Percentiles rank a stretch among this genome's conserved stretches.
phyloP scores from a whole-genome alignment of 2,113 vertebrate genomes.

The Electrona antarctica region DNA sequence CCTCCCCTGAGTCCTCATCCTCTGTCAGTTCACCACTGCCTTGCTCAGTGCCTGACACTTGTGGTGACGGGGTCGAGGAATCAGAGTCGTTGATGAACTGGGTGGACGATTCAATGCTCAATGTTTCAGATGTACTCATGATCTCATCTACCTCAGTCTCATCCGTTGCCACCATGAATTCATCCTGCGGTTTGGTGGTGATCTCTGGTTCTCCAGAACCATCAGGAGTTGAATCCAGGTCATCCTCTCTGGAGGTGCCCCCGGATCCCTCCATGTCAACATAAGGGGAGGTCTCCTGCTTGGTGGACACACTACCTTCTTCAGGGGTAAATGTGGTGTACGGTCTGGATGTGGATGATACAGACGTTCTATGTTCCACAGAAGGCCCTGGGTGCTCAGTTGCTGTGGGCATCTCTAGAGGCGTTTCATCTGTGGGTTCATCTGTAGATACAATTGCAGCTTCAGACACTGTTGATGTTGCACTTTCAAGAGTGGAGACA shows the following conservation, averaged over 20 bases:
- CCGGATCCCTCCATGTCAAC: not conserved
- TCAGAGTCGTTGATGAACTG: not conserved
- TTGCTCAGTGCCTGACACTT: too few relatives aligned
- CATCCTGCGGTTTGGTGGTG: conserved; percentile 24
- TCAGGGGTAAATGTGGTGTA: too few relatives aligned
- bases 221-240: not conserved
- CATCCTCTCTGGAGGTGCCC: not conserved
- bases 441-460: not conserved
- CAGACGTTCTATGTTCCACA: not conserved
- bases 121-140: not conserved
- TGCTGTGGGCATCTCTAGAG: not conserved
- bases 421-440: not conserved
- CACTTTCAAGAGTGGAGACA: too few relatives aligned
- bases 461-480: not conserved
- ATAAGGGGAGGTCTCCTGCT: not conserved
- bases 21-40: not conserved
- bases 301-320: not conserved
- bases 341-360: not conserved
- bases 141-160: conserved; percentile 39
- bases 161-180: conserved; percentile 32
- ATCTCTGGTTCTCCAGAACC: not conserved
- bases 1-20: conserved; percentile 18
- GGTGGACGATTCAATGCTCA: not conserved
- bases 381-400: not conserved
- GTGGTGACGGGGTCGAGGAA: too few relatives aligned